Evolutionary conservation across 2,113 vertebrate genomes (phyloP).

Genomic region (Sebastes schlegelii): DNA sequence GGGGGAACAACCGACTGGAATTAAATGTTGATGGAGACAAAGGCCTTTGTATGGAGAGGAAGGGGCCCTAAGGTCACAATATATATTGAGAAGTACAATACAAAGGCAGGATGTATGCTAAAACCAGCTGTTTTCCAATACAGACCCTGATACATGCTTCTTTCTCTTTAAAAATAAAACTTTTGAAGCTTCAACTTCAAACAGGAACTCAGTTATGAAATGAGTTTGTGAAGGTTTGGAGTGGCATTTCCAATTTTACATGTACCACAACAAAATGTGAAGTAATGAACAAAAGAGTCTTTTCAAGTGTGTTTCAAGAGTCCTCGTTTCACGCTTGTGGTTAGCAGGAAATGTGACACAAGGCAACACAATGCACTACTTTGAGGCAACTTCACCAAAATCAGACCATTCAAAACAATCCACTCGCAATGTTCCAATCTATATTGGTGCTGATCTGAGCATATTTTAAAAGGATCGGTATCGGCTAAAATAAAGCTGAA

Average conservation of each 20-base stretch:
- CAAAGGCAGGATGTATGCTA: slow-evolving; percentile 47
- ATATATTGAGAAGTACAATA: slow-evolving; percentile 11
- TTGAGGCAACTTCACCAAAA: slow-evolving; percentile 1
- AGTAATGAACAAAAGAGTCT: background rate
- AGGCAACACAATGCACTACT: background rate
- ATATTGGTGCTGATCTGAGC: background rate
- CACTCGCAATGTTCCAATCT: background rate
- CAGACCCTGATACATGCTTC: background rate
- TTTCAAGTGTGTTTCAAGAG: background rate
- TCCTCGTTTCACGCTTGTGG: background rate
- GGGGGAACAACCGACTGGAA: background rate
- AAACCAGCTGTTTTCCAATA: background rate
- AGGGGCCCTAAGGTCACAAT: slow-evolving; percentile 17
- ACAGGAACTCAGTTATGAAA: too few species aligned
- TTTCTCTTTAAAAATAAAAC: background rate
- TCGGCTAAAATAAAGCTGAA: background rate
- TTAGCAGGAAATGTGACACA: background rate
- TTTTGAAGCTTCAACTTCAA: background rate
- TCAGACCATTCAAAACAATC: background rate
- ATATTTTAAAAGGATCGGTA: background rate
- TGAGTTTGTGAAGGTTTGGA: background rate
- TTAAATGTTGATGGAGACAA: slow-evolving; percentile 45
- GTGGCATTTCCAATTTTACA: background rate
- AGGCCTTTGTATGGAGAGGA: slow-evolving; percentile 53
- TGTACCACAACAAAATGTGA: background rate